Percentiles rank a stretch among this genome's conserved stretches.
Evolutionary conservation across 2,113 vertebrate genomes (phyloP).

Genomic region (Todiramphus chloris): DNA sequence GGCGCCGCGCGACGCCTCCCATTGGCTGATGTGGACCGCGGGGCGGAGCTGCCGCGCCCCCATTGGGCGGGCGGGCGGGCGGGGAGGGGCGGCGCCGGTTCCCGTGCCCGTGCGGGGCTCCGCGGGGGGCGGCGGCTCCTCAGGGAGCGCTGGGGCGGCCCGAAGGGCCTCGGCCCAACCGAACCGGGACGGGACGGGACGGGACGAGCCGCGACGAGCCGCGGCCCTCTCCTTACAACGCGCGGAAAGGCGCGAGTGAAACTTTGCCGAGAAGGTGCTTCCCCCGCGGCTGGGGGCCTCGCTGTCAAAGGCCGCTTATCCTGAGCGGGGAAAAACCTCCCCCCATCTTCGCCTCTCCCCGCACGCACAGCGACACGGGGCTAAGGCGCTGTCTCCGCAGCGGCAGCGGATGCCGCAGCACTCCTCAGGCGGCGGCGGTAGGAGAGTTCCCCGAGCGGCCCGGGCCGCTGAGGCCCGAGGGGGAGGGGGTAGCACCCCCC

Average conservation of each 20-base stretch:
- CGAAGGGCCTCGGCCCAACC: fast-evolving
- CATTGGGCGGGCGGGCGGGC: background rate
- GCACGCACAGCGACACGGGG: no score
- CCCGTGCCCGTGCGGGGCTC: background rate
- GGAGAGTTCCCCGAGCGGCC: background rate
- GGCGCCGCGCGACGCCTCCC: background rate
- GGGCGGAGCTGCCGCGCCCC: background rate
- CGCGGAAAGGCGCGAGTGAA: background rate
- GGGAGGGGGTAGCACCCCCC: background rate
- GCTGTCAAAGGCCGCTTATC: background rate
- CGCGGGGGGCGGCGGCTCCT: background rate
- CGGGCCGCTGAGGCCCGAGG: no score
- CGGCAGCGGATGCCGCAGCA: no score
- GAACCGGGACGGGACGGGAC: no score
- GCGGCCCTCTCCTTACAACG: no score
- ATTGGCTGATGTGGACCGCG: background rate
- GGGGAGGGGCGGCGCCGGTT: background rate
- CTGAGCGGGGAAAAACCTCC: background rate
- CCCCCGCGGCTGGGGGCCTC: background rate
- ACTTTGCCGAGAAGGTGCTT: no score
- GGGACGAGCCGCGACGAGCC: no score
- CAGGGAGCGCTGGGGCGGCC: background rate
- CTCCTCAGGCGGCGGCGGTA: background rate
- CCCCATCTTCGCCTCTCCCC: background rate
- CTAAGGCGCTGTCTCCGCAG: background rate